Evolutionary conservation across 2,888 invertebrate species (phyloP).

Genomic region (Acanthococcus lagerstroemiae): DNA sequence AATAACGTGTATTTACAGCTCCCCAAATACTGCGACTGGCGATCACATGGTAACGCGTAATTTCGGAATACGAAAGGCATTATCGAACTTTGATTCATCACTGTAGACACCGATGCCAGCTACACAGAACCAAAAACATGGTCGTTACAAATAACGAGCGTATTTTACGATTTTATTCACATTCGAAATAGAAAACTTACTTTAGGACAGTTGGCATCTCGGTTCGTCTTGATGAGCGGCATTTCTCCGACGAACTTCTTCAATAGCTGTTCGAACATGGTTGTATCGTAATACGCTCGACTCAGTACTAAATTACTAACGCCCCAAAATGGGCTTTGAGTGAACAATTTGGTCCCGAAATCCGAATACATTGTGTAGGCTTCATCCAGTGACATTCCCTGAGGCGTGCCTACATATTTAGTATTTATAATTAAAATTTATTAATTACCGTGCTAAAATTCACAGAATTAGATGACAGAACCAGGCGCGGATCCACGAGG

Average conservation of each 20-base stretch:
- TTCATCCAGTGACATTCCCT: constrained; percentile 50
- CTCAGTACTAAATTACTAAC: constrained; percentile 69
- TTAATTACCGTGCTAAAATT: neutral
- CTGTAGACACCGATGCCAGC: constrained; percentile 67
- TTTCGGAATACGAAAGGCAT: constrained; percentile 76
- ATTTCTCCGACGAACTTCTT: constrained; percentile 54
- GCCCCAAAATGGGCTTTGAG: constrained; percentile 54
- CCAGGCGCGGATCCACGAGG: no score
- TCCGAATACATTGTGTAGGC: constrained; percentile 52
- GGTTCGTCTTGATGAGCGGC: constrained; percentile 51
- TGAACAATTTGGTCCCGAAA: constrained; percentile 55
- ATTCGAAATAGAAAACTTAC: constrained; percentile 40
- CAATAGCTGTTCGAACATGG: constrained; percentile 67
- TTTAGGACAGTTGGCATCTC: constrained; percentile 49
- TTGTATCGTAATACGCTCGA: constrained; percentile 81
- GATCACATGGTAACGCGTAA: constrained; percentile 61
- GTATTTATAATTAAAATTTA: constrained; percentile 2
- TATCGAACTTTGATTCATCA: constrained; percentile 62
- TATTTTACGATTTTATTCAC: neutral
- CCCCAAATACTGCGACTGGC: constrained; percentile 61
- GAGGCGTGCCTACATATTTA: constrained; percentile 45
- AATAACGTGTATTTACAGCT: constrained; percentile 59
- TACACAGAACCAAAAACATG: constrained; percentile 40
- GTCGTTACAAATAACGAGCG: neutral
- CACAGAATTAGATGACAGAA: no score